Percentiles rank a stretch among this genome's conserved stretches.
Evolutionary conservation across 2,888 invertebrate species (phyloP).

Genomic region (Apantesis nais): DNA sequence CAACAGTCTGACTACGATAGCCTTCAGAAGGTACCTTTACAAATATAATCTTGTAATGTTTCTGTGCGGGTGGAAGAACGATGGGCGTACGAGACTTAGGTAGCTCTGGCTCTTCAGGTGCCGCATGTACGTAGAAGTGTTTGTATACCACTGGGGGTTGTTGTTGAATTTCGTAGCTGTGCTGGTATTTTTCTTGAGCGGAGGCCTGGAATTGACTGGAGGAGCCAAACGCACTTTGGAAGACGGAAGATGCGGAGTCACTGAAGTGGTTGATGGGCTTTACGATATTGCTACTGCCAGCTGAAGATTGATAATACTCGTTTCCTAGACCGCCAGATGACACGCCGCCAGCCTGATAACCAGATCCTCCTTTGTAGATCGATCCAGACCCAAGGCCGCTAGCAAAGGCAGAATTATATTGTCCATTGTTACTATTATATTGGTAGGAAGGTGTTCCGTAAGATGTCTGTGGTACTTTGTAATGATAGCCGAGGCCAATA

Average conservation of each 20-base stretch:
- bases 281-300: conserved; percentile 12
- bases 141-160: conserved; percentile 90
- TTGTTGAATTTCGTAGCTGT: conserved; percentile 89
- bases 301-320: conserved; percentile 29
- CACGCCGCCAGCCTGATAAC: conserved; percentile 14
- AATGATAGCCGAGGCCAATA: conserved; percentile 71
- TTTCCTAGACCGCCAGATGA: conserved; percentile 15
- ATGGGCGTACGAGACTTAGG: conserved; percentile 86
- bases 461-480: conserved; percentile 73
- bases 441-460: conserved; percentile 73
- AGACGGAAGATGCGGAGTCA: conserved; percentile 20
- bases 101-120: conserved; percentile 80
- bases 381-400: conserved; percentile 21
- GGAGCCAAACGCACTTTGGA: conserved; percentile 48
- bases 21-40: conserved; percentile 90
- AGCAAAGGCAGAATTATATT: conserved; percentile 49
- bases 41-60: conserved; percentile 93
- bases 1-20: conserved; percentile 88
- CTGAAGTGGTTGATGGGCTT: conserved; percentile 39
- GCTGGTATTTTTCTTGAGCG: conserved; percentile 61
- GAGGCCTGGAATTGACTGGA: conserved; percentile 48
- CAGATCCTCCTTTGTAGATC: conserved; percentile 11
- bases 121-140: conserved; percentile 79
- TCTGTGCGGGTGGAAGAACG: conserved; percentile 88
- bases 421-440: conserved; percentile 44